Percentiles rank a stretch among this genome's conserved stretches.
phyloP scores from a whole-genome alignment of 2,797 vertebrate genomes.

The Schizopygopsis pylzovi region DNA sequence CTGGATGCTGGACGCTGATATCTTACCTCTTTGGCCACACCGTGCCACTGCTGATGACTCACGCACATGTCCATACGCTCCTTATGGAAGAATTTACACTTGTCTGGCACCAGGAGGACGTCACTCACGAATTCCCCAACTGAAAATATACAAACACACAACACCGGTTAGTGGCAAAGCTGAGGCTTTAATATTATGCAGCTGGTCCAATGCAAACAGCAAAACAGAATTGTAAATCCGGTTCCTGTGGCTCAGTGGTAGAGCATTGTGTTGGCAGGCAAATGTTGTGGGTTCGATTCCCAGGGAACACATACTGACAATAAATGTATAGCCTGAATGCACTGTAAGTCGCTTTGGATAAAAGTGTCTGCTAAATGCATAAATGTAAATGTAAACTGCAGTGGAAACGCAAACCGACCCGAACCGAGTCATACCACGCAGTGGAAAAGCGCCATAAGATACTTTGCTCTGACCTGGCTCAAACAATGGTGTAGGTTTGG shows the following conservation, averaged over 20 bases:
- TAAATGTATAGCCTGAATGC: too few relatives aligned
- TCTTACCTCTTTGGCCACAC: conserved; percentile 91
- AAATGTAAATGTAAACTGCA: too few relatives aligned
- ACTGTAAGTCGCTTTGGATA: too few relatives aligned
- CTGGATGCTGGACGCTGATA: background rate
- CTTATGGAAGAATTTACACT: conserved; percentile 97
- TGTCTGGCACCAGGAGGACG: conserved; percentile 93
- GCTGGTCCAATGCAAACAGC: conserved; percentile 11
- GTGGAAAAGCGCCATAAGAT: background rate
- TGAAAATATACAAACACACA: conserved; percentile 70
- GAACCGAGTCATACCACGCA: too few relatives aligned
- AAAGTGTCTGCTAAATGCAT: too few relatives aligned
- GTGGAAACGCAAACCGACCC: too few relatives aligned
- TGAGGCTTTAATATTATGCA: conserved; percentile 49
- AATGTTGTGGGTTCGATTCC: too few relatives aligned
- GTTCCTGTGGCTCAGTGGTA: too few relatives aligned
- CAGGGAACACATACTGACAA: too few relatives aligned
- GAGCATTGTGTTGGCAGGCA: too few relatives aligned
- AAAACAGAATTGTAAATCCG: too few relatives aligned
- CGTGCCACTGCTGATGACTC: conserved; percentile 93
- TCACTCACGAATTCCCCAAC: conserved; percentile 97
- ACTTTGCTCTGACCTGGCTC: background rate
- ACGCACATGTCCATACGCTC: conserved; percentile 90
- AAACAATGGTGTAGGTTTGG: background rate
- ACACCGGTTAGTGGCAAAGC: background rate